Base-by-base conservation (phyloP, 2,113 vertebrate species). In the Gila orcuttii region DNA sequence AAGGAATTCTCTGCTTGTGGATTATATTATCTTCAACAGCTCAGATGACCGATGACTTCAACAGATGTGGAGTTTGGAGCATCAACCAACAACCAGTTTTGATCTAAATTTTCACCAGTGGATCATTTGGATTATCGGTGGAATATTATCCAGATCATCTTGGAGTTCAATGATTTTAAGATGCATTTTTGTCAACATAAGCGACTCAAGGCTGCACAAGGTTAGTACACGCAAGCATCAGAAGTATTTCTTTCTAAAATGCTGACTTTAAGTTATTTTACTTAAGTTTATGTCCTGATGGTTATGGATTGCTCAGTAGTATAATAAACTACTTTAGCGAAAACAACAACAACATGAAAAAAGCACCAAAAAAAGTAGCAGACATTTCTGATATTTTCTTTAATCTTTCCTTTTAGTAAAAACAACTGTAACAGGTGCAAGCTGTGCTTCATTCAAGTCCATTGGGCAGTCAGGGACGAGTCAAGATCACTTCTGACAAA, bases 401-500 rank as follows among this genome's bases (percentile, higher is more conserved):
- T 89, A 89, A 88, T 86, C 82, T 77, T 79, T 84, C 68, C 82
- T 86, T 88, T 85, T 66, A 89, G 83, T 87, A 83, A 88, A 52
- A 89, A 89, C 68, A 88, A 88, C 82, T 88, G 87, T 87, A 88
- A 87, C 88, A 74, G 79, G 87, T 90, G 76, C 88, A 90, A 91
- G 57, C 52, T 91, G 85, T 90, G 68, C 75, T 89, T 87, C 33
- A 79, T 86, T 88, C 77, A 87, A 89, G 85, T 89, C 89, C 92
- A 85, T 83, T 80, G 90, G 90, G 89, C 90, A 94, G 87, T 91
- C 90, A 93, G 88, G 89, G 91, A 94, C 87, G 92, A 94, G 94
- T 93, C 93, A 95, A 94, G 90, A 95, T 91, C 93, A 93, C 82
- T 93, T 95, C 93, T 93, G 93, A 94, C 90, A 91, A 92, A 93